phyloP scores from a whole-genome alignment of 2,113 vertebrate species.

The Tapirus terrestris region DNA sequence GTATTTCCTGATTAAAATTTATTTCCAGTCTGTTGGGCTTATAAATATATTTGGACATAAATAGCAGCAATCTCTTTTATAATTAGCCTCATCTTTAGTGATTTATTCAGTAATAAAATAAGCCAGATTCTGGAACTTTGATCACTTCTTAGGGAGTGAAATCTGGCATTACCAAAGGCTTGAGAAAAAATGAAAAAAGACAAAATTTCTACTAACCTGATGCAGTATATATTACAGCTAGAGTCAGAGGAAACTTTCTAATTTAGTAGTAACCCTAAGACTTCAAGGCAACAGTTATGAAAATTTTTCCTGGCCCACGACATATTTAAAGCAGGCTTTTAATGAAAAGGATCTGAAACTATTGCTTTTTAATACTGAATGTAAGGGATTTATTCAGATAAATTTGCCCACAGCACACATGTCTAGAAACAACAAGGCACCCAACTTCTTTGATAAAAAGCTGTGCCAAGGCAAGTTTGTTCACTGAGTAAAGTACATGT shows the following conservation, averaged over 20 bases:
- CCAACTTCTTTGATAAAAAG: neutral
- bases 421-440: neutral
- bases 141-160: conserved; percentile 77
- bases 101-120: conserved; percentile 83
- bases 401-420: neutral
- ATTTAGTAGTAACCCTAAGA: neutral
- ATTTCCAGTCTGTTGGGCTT: conserved; percentile 72
- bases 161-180: conserved; percentile 71
- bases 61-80: conserved; percentile 77
- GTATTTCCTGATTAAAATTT: conserved; percentile 67
- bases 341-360: neutral
- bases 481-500: neutral
- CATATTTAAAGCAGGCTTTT: neutral
- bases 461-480: neutral
- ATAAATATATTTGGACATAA: conserved; percentile 75
- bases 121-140: conserved; percentile 80
- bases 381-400: neutral
- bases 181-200: conserved; percentile 43
- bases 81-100: conserved; percentile 81
- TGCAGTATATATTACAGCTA: neutral
- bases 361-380: neutral
- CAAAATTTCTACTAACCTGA: neutral
- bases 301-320: neutral
- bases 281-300: neutral
- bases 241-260: neutral